phyloP scores from a whole-genome alignment of 1,140 invertebrate genomes.

The Coenobita brevimanus region DNA sequence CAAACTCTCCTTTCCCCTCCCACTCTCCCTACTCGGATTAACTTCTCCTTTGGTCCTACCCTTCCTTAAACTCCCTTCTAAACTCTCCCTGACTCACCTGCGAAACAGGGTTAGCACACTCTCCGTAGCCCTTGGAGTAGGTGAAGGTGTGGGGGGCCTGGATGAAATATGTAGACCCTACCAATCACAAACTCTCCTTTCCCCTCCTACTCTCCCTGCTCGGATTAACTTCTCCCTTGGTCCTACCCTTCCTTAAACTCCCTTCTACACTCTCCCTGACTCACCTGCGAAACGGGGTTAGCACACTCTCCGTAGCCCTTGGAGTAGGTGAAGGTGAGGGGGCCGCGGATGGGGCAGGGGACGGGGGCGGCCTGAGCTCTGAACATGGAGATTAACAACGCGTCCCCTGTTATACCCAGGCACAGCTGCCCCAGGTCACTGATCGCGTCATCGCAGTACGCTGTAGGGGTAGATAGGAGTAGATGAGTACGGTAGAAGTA shows the following conservation, averaged over 20 bases:
- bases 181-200: neutral
- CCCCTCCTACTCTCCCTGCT: neutral
- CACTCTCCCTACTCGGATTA: no score
- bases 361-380: conserved; percentile 80
- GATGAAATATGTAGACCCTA: no score
- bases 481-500: neutral
- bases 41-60: no score
- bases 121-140: neutral
- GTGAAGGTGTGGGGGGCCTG: no score
- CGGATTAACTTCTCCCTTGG: no score
- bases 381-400: conserved; percentile 90
- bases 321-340: conserved; percentile 88
- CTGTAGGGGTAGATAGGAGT: conserved; percentile 10
- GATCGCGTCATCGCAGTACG: conserved; percentile 56
- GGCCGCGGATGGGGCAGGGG: conserved; percentile 75
- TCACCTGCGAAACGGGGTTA: conserved; percentile 81
- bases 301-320: conserved; percentile 81
- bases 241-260: neutral
- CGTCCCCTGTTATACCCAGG: conserved; percentile 89
- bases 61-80: neutral
- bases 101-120: conserved; percentile 78
- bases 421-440: conserved; percentile 76
- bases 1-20: no score
- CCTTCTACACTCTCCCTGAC: neutral
- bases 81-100: conserved; percentile 71